Percentiles rank a stretch among this genome's conserved stretches.
phyloP scores from a whole-genome alignment of 2,888 invertebrate species.

The Chalcosyrphus nemorum region DNA sequence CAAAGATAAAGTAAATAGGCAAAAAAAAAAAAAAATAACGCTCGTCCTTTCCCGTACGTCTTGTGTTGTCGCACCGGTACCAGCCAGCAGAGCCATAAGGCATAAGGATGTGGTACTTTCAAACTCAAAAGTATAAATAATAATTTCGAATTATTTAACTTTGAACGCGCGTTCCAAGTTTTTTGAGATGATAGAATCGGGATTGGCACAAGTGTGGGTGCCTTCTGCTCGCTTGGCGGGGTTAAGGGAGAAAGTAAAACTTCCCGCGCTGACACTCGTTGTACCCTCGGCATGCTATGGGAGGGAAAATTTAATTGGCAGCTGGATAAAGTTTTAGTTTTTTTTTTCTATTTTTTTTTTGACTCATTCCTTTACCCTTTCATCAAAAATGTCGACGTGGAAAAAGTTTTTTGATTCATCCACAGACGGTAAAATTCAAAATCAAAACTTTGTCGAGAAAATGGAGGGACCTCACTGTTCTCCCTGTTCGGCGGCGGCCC shows the following conservation, averaged over 20 bases:
- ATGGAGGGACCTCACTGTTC: neutral
- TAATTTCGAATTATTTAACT: slow-evolving; percentile 70
- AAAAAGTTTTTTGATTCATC: slow-evolving; percentile 56
- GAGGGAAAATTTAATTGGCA: slow-evolving; percentile 65
- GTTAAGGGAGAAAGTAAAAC: slow-evolving; percentile 37
- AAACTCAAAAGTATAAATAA: slow-evolving; percentile 65
- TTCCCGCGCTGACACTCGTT: slow-evolving; percentile 45
- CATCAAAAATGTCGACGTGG: slow-evolving; percentile 61
- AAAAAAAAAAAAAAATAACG: slow-evolving; percentile 10
- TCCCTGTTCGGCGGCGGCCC: neutral
- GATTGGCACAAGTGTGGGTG: neutral
- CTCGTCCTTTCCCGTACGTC: neutral
- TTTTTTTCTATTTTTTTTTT: neutral
- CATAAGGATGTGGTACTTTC: slow-evolving; percentile 32
- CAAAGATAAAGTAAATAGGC: slow-evolving; percentile 57
- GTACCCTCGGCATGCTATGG: slow-evolving; percentile 2
- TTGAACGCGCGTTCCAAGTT: slow-evolving; percentile 49
- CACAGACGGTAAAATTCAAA: slow-evolving; percentile 49
- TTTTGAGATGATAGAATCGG: slow-evolving; percentile 24
- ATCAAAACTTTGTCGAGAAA: slow-evolving; percentile 21
- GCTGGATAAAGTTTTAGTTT: slow-evolving; percentile 54
- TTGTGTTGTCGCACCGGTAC: neutral
- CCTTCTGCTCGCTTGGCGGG: neutral
- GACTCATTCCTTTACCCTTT: slow-evolving; percentile 44
- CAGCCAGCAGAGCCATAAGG: neutral